Conservation (phyloP, 1,140 invertebrate species). For the Orussus abietinus region DNA sequence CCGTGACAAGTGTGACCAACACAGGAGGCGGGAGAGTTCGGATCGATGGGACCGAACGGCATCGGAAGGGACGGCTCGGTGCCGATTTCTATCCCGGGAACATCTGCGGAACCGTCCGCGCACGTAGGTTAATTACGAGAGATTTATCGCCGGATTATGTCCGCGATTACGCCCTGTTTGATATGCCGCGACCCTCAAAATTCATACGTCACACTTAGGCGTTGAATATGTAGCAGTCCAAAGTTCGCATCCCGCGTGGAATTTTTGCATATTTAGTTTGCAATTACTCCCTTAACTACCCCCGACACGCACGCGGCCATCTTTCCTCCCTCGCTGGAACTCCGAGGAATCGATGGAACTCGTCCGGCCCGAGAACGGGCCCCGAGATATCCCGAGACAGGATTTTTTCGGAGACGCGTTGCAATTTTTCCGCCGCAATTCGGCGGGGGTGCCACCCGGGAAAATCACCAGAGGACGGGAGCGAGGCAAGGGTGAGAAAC, state of each 20-base stretch:
- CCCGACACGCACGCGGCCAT: slow-evolving; percentile 32
- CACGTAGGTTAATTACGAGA: slow-evolving; percentile 37
- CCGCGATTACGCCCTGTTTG: slow-evolving; percentile 46
- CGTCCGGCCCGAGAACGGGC: too few species aligned
- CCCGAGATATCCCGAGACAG: too few species aligned
- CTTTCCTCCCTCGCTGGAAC: slow-evolving; percentile 21
- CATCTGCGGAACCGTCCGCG: background rate
- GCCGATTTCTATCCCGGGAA: background rate
- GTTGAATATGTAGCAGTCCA: slow-evolving; percentile 48
- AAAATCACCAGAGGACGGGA: too few species aligned
- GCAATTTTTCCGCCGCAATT: too few species aligned
- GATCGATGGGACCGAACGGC: too few species aligned
- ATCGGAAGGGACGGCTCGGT: too few species aligned
- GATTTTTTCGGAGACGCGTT: too few species aligned
- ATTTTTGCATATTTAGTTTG: slow-evolving; percentile 40
- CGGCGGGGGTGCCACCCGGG: too few species aligned
- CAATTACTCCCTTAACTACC: slow-evolving; percentile 43
- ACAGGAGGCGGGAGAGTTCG: too few species aligned
- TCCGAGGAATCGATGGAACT: too few species aligned
- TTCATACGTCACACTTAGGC: slow-evolving; percentile 49
- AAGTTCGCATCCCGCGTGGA: background rate
- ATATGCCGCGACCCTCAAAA: slow-evolving; percentile 47
- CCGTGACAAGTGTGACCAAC: too few species aligned
- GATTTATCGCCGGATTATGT: slow-evolving; percentile 38
- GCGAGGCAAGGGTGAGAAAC: too few species aligned